Evolutionary conservation across 2,797 vertebrate species (phyloP).

Genomic region (Brachymystax lenok): DNA sequence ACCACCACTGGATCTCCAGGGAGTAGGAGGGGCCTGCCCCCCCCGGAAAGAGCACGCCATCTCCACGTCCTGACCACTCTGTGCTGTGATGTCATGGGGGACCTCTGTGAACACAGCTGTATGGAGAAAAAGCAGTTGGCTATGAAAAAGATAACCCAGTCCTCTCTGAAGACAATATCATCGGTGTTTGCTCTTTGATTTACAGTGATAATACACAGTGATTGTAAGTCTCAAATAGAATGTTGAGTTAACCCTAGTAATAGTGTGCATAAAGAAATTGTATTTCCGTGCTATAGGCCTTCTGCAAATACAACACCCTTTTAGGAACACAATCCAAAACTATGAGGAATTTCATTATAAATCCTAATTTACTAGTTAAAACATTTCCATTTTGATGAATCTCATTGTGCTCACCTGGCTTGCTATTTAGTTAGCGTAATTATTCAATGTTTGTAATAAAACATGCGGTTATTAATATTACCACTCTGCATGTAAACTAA

Average conservation of each 20-base stretch:
- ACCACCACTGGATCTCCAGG: conserved; percentile 99
- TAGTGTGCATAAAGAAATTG: no score
- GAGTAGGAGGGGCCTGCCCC: conserved; percentile 90
- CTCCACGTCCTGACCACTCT: conserved; percentile 92
- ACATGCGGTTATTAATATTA: no score
- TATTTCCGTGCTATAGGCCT: not conserved
- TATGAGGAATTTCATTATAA: no score
- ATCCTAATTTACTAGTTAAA: no score
- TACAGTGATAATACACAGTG: not conserved
- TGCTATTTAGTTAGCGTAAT: no score
- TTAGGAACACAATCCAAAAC: no score
- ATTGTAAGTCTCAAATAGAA: not conserved
- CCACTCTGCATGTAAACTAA: no score
- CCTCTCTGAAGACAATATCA: not conserved
- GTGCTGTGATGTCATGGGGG: conserved; percentile 89
- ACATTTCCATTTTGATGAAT: no score
- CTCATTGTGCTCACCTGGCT: no score
- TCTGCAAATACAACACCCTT: no score
- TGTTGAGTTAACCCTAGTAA: not conserved
- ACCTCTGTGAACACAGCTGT: conserved; percentile 96
- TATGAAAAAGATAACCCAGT: not conserved
- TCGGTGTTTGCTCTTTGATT: not conserved
- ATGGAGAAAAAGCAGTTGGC: not conserved
- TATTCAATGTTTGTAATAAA: no score
- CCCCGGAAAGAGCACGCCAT: conserved; percentile 98